Base-by-base conservation (phyloP, 2,797 vertebrate genomes). In the Oreortyx pictus region DNA sequence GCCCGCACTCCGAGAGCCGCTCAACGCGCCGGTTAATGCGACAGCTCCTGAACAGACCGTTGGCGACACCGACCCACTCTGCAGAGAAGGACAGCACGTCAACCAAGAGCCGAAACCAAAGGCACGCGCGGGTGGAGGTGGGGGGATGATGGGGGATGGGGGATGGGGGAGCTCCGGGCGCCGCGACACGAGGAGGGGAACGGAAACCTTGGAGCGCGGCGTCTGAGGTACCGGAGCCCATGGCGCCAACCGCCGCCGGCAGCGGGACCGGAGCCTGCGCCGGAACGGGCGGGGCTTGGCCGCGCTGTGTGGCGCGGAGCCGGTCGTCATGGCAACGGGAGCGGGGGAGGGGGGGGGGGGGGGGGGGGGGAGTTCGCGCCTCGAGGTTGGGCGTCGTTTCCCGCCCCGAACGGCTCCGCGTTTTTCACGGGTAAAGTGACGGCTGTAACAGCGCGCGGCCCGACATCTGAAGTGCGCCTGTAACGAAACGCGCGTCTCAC, bases 1-100 rank as follows among this genome's bases (percentile, higher is more conserved):
- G 98, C 93, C 98, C 98, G 91, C 99, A 99, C 59, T 99, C 98
- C 2, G 97, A 96, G 87, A 99, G 96, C 87, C 96, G 97, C 33
- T 94, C 97, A 94, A 99, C 95, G 68, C 91, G 98, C 73, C 97
- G 94, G 85, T 98, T 98, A 96, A 99, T 89, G 89, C 98, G 98
- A 97, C 98, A 99, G 96, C 98, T 98, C 95, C 90, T 97, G 90
- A 99, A 98, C 75, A 99, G 98, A 93, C 98, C 97, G 96, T 99
- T 99, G 91, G 99, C 99, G 97, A 98, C 92, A 73, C 97, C 97
- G 87, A 99, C 95, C 99, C 99, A 99, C 89, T 98, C 99, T 99
- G 95, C 92, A 72, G 67, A 83, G 71, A 94, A 94, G 43, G 17
- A 84, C 87, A 93, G 66, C 6, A 57, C 14, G 44, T 27, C 22